A percentile compares a stretch with the other conserved stretches of the same genome.
phyloP scores from a whole-genome alignment of 2,888 invertebrate species.

The Arge pagana region DNA sequence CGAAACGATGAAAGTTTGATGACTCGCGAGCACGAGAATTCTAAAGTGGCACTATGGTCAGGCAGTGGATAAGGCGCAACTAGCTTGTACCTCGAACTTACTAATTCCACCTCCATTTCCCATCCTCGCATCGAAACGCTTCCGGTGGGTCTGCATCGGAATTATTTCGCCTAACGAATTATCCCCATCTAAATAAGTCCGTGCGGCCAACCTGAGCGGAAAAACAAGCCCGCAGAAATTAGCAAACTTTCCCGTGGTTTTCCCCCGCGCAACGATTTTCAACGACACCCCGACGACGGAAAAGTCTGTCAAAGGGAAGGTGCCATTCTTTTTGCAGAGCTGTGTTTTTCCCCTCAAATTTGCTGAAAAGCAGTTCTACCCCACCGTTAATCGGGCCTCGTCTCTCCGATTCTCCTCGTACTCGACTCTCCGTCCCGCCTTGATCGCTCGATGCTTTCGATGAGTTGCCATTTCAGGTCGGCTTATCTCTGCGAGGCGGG shows the following conservation, averaged over 20 bases:
- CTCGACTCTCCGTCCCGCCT: no score
- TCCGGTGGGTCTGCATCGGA: slow-evolving; percentile 27
- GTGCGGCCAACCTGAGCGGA: no score
- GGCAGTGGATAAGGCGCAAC: no score
- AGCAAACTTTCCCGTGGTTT: slow-evolving; percentile 24
- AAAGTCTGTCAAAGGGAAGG: slow-evolving; percentile 16
- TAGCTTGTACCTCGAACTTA: slow-evolving; percentile 43
- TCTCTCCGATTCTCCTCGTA: no score
- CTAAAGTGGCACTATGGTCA: not conserved
- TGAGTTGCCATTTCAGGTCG: no score
- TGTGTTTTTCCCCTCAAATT: no score
- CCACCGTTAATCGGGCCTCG: no score
- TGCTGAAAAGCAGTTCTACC: no score
- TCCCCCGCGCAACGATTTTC: slow-evolving; percentile 25
- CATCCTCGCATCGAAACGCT: slow-evolving; percentile 15
- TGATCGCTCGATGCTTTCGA: no score
- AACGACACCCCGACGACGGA: not conserved
- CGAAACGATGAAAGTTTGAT: not conserved
- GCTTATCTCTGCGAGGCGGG: slow-evolving; percentile 21
- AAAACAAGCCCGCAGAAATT: slow-evolving; percentile 22
- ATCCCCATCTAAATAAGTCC: no score
- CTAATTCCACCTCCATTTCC: slow-evolving; percentile 33
- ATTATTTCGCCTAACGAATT: slow-evolving; percentile 26
- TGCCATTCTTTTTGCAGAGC: no score
- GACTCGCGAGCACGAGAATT: not conserved